A percentile compares a stretch with the other conserved stretches of the same genome.
Conservation (phyloP, 2,797 vertebrate species). For the Sternarchorhynchus goeldii region DNA sequence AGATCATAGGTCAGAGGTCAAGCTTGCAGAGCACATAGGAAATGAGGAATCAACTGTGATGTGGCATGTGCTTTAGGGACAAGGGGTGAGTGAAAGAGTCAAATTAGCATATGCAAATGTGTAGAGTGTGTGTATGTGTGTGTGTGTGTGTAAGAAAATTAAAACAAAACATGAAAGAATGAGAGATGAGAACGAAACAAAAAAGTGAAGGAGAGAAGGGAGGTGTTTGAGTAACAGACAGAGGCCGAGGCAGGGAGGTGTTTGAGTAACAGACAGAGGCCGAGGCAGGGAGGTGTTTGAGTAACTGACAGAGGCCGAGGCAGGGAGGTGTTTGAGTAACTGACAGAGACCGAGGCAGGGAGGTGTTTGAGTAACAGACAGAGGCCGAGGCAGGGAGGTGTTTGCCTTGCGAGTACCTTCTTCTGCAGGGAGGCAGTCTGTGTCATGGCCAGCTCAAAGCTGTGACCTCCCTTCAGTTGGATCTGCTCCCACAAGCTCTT, state of each 20-base stretch:
- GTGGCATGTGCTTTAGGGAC: background rate
- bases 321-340: no score
- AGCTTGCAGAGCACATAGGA: background rate
- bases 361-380: background rate
- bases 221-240: background rate
- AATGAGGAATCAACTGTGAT: background rate
- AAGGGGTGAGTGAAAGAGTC: background rate
- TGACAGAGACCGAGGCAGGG: no score
- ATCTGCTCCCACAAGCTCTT: constrained; percentile 88
- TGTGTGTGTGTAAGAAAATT: no score
- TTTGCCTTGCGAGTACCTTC: constrained; percentile 74
- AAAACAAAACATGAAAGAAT: no score
- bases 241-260: background rate
- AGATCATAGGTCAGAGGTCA: constrained; percentile 8
- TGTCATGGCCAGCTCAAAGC: constrained; percentile 87
- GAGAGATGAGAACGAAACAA: no score
- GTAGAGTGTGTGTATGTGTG: no score
- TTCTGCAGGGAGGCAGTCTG: constrained; percentile 83
- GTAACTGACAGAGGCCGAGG: background rate
- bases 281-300: background rate
- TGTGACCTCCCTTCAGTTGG: constrained; percentile 80
- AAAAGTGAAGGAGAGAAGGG: background rate
- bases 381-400: background rate
- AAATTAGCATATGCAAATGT: background rate
- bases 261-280: constrained; percentile 2